A percentile compares a stretch with the other conserved stretches of the same genome.
Conservation (phyloP, 2,888 invertebrate species). For the Dryococelus australis region DNA sequence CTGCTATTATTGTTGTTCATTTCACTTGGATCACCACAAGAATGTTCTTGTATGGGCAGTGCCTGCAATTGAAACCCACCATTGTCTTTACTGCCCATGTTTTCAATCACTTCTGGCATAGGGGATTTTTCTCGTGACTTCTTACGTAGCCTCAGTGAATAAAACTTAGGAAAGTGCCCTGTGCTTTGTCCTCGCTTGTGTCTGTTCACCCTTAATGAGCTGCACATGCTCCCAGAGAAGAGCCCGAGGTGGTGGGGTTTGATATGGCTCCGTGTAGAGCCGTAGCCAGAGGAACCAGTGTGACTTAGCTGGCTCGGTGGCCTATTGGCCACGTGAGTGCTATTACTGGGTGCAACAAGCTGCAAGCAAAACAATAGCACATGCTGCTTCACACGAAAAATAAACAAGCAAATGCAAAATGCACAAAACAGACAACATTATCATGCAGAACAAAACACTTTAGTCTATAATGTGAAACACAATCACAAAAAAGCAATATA, state of each 20-base stretch:
- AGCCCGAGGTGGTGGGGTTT: slow-evolving; percentile 39
- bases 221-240: slow-evolving; percentile 37
- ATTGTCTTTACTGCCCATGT: slow-evolving; percentile 19
- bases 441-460: slow-evolving; percentile 28
- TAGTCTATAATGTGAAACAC: slow-evolving; percentile 1
- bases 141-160: slow-evolving; percentile 49
- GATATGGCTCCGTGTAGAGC: slow-evolving; percentile 58
- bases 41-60: slow-evolving; percentile 47
- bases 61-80: slow-evolving; percentile 42
- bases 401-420: slow-evolving; percentile 36
- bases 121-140: slow-evolving; percentile 37
- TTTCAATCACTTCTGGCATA: slow-evolving; percentile 4
- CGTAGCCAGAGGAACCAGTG: slow-evolving; percentile 61
- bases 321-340: slow-evolving; percentile 50
- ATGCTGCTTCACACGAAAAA: slow-evolving; percentile 46
- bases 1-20: slow-evolving; percentile 35
- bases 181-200: background rate
- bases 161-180: slow-evolving; percentile 50
- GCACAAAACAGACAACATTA: slow-evolving; percentile 33
- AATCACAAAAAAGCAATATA: background rate
- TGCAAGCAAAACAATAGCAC: slow-evolving; percentile 42
- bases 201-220: slow-evolving; percentile 41
- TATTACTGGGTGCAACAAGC: slow-evolving; percentile 38
- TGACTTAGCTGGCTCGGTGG: slow-evolving; percentile 58
- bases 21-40: slow-evolving; percentile 35